A percentile compares a stretch with the other conserved stretches of the same genome.
Conservation (phyloP, 2,888 invertebrate genomes). For the Eurois occulta region DNA sequence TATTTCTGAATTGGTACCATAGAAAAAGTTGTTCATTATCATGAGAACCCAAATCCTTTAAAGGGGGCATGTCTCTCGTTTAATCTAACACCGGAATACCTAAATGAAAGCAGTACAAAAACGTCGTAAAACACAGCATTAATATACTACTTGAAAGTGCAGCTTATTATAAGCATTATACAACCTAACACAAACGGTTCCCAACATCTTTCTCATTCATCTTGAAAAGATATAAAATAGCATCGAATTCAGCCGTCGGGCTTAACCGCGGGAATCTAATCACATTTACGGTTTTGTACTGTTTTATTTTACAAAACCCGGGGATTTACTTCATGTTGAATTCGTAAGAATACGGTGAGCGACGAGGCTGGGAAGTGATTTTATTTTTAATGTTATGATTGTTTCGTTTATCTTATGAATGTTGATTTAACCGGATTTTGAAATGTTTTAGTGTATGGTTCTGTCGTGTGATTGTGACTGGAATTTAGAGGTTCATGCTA, state of each 20-base stretch:
- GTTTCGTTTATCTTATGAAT: slow-evolving; percentile 21
- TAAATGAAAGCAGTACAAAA: background rate
- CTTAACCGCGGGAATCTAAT: slow-evolving; percentile 66
- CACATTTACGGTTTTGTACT: slow-evolving; percentile 66
- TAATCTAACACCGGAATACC: background rate
- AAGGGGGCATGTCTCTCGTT: background rate
- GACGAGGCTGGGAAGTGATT: slow-evolving; percentile 25
- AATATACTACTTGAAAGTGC: slow-evolving; percentile 12
- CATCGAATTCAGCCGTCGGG: slow-evolving; percentile 53
- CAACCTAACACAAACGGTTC: slow-evolving; percentile 21
- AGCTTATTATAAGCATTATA: slow-evolving; percentile 44
- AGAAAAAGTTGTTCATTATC: background rate
- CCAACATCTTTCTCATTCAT: slow-evolving; percentile 39
- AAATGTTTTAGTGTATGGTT: background rate
- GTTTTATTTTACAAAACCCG: slow-evolving; percentile 57
- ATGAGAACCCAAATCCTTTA: background rate
- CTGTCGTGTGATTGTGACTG: background rate
- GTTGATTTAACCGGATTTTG: slow-evolving; percentile 2
- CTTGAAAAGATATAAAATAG: slow-evolving; percentile 57
- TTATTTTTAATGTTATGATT: slow-evolving; percentile 29
- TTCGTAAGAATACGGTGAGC: slow-evolving; percentile 40
- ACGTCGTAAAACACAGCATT: background rate
- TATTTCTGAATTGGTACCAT: too few species aligned
- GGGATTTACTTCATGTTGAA: slow-evolving; percentile 50
- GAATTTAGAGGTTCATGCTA: background rate